Percentiles rank a stretch among this genome's conserved stretches.
Conservation (phyloP, 2,113 vertebrate genomes). For the Prinia subflava region DNA sequence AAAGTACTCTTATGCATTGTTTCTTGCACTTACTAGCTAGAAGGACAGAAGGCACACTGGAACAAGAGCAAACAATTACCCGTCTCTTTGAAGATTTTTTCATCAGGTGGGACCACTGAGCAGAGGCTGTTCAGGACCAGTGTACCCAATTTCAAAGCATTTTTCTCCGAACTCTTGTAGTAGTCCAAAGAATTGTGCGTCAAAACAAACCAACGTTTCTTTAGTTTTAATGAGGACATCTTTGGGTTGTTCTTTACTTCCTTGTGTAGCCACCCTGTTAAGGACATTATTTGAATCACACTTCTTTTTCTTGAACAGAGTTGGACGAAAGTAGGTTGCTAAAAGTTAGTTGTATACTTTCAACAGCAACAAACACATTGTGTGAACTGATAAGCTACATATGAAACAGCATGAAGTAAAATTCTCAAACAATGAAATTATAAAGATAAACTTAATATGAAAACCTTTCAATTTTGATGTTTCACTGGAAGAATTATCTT, state of each 20-base stretch:
- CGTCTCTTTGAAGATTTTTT: slow-evolving; percentile 93
- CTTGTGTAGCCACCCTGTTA: slow-evolving; percentile 93
- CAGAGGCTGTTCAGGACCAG: slow-evolving; percentile 96
- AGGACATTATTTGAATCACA: not conserved
- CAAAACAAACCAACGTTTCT: slow-evolving; percentile 97
- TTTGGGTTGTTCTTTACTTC: slow-evolving; percentile 90
- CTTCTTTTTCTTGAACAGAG: not conserved
- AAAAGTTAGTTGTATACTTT: not conserved
- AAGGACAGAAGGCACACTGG: not conserved
- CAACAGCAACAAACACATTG: not conserved
- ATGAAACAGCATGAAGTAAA: not conserved
- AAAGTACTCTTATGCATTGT: not conserved
- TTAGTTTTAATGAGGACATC: slow-evolving; percentile 83
- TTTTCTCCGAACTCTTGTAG: slow-evolving; percentile 94
- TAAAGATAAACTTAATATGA: not conserved
- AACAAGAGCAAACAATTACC: slow-evolving; percentile 63
- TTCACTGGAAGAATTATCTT: not conserved
- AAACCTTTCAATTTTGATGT: not conserved
- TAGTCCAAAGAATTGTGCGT: slow-evolving; percentile 97
- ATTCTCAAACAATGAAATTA: not conserved
- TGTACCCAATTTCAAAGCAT: slow-evolving; percentile 87
- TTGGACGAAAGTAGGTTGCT: not conserved
- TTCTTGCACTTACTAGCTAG: not conserved
- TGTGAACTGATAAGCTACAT: not conserved
- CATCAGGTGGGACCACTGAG: slow-evolving; percentile 88